These are phyloP conservation scores for Megaceryle alcyon DNA, from an alignment of 2,797 vertebrate genomes.

Conservation along the genomic window DNA sequence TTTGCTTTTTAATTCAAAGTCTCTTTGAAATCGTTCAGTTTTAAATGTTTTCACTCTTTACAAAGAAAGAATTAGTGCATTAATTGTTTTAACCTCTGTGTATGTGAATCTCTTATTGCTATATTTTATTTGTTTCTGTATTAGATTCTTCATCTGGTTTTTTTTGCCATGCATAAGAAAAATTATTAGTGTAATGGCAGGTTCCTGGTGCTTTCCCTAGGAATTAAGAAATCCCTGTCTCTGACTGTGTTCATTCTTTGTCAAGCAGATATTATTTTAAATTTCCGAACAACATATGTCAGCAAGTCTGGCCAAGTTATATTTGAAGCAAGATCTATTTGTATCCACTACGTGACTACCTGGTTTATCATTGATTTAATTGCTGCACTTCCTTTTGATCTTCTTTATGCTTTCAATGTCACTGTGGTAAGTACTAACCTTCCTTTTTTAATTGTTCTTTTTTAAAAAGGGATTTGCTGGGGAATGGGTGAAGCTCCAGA, in stretches of 20 bases:
- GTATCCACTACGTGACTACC: slow-evolving; percentile 97
- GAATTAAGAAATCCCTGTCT: not conserved
- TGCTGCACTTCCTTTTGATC: slow-evolving; percentile 96
- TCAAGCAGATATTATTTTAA: slow-evolving; percentile 94
- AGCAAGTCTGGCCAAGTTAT: slow-evolving; percentile 99
- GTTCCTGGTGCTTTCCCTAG: not conserved
- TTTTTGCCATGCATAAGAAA: not conserved
- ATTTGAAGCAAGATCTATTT: slow-evolving; percentile 95
- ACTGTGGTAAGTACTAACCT: slow-evolving; percentile 91
- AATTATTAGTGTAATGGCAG: not conserved
- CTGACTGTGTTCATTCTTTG: slow-evolving; percentile 52
- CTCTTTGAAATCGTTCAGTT: not conserved
- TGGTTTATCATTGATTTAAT: slow-evolving; percentile 99
- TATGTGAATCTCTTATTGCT: not conserved
- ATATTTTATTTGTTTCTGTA: not conserved
- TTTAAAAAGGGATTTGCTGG: accelerated
- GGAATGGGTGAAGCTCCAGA: not conserved
- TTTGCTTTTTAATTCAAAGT: not conserved
- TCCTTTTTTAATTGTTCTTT: not conserved
- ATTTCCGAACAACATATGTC: slow-evolving; percentile 97
- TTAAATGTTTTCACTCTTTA: not conserved
- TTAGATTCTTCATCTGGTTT: not conserved
- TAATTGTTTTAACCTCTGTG: not conserved
- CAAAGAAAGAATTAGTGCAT: not conserved
- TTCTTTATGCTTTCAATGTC: slow-evolving; percentile 97